Evolutionary conservation across 2,888 invertebrate genomes (phyloP).

Genomic region (Temnothorax ravouxi): DNA sequence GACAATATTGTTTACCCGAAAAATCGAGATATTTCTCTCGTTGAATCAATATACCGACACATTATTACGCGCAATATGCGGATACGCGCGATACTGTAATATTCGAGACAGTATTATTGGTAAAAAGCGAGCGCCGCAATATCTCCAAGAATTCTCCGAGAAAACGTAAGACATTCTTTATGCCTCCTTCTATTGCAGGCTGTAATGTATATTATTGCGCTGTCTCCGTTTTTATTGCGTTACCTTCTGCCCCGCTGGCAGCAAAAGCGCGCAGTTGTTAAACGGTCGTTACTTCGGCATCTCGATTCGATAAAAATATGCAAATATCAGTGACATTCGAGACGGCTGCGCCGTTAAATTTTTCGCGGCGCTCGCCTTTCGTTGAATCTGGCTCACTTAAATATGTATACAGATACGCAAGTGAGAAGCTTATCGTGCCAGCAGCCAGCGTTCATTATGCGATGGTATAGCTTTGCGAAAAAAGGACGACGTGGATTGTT

Average conservation of each 20-base stretch:
- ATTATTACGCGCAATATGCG: constrained; percentile 44
- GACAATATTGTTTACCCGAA: constrained; percentile 38
- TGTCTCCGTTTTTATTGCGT: constrained; percentile 68
- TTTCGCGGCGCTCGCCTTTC: constrained; percentile 31
- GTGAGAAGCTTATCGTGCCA: constrained; percentile 39
- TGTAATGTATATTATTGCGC: constrained; percentile 67
- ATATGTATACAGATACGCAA: constrained; percentile 28
- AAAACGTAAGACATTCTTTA: constrained; percentile 59
- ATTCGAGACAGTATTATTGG: constrained; percentile 54
- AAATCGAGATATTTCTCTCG: constrained; percentile 47
- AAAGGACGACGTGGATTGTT: constrained; percentile 40
- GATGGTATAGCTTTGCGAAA: constrained; percentile 47
- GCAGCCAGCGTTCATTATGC: constrained; percentile 49
- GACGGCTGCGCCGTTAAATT: constrained; percentile 50
- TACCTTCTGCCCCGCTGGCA: constrained; percentile 49
- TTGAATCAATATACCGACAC: constrained; percentile 31
- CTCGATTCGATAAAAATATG: constrained; percentile 57
- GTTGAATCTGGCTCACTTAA: constrained; percentile 58
- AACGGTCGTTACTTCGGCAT: constrained; percentile 60
- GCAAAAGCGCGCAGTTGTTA: constrained; percentile 69
- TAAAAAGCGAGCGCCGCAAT: constrained; percentile 54
- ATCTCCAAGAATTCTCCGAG: constrained; percentile 27
- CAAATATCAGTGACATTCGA: constrained; percentile 32
- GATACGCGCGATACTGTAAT: constrained; percentile 33
- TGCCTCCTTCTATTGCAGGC: constrained; percentile 59